Base-by-base conservation (phyloP, 2,888 invertebrate species). In the Amphimallon solstitiale region DNA sequence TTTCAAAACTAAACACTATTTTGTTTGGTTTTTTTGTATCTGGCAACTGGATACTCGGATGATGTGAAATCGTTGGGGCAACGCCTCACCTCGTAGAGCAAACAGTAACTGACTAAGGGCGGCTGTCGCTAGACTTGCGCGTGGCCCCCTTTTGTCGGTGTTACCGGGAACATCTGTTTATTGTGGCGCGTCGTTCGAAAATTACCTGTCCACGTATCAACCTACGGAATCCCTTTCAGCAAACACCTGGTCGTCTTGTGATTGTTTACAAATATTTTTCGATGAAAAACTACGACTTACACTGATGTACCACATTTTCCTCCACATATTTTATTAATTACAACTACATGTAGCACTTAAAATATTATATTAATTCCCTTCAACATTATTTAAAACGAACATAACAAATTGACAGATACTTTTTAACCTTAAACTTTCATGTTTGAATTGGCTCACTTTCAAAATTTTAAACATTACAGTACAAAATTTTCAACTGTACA, bases 1-100 rank as follows among this genome's bases (percentile, higher is more conserved):
- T n/a, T 37, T 43, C 12, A 45, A 40, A 54, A 29, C 40, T 21
- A 21, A 52, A 54, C 63, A 23, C 35, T 63, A 63, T 49, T 66
- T 63, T 60, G 65, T 65, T 66, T 62, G 52, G 69, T 68, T 70
- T 61, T n/a, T 43, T 60, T 40, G 56, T 40, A 54, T 73, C 73
- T 71, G 73, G 74, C 72, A 70, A 74, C 75, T 71, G 64, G 70
- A 70, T 71, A 68, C 67, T 61, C 62, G 63, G 61, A 59, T 38
- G 60, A 40, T 48, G 66, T 29, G 52, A 61, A 70, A 68, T 72
- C 71, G 84, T 83, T 84, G 84, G 84, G 84, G 79, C 79, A 75
- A 82, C 81, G 84, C 82, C 83, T 83, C 85, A 84, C 83, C 82
- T 82, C 81, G 83, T 84, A 82, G 82, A 83, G 81, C 84, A 81